Evolutionary conservation across 2,888 invertebrate genomes (phyloP).

Genomic region (Mystacides longicornis): DNA sequence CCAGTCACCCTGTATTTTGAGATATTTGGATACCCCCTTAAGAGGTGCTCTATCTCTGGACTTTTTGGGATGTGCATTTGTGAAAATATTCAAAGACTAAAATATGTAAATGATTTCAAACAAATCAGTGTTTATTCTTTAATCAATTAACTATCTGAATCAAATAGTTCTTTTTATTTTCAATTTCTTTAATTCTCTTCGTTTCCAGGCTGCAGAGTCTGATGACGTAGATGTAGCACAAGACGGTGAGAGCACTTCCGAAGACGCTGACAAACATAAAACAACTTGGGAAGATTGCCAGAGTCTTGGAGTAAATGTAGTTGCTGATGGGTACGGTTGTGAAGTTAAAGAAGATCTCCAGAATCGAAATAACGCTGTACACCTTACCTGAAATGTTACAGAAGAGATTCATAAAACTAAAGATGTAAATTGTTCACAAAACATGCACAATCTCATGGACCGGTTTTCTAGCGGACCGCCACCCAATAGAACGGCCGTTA

Average conservation of each 20-base stretch:
- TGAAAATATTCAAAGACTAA: no score
- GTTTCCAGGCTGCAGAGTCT: constrained; percentile 4
- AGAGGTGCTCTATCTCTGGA: no score
- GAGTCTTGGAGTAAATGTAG: constrained; percentile 10
- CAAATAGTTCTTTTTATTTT: background rate
- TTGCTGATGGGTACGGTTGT: constrained; percentile 8
- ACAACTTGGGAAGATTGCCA: constrained; percentile 8
- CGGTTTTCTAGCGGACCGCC: no score
- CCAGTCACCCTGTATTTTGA: no score
- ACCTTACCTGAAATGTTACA: constrained; percentile 30
- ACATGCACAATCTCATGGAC: no score
- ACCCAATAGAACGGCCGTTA: no score
- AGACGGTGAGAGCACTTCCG: background rate
- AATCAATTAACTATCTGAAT: background rate
- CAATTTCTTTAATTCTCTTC: background rate
- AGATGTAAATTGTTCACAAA: no score
- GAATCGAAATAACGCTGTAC: constrained; percentile 10
- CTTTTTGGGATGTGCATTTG: no score
- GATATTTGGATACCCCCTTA: no score
- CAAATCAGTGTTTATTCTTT: no score
- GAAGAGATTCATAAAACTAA: background rate
- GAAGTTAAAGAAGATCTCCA: constrained; percentile 9
- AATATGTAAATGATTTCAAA: no score
- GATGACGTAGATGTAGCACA: constrained; percentile 6
- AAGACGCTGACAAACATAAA: constrained; percentile 9